A percentile compares a stretch with the other conserved stretches of the same genome.
phyloP scores from a whole-genome alignment of 2,888 invertebrate species.

The Caradrina clavipalpis region DNA sequence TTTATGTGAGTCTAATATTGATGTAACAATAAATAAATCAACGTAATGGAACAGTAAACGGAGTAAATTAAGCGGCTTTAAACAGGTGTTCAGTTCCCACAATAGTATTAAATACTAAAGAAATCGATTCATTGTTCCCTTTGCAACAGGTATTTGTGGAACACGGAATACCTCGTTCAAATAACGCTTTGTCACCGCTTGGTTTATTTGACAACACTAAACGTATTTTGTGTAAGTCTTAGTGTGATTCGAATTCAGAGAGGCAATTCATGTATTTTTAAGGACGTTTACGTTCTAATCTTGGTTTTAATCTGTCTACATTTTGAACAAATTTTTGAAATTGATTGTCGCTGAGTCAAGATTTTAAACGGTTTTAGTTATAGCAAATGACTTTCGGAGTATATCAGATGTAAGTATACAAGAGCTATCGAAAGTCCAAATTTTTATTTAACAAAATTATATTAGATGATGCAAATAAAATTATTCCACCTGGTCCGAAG shows the following conservation, averaged over 20 bases:
- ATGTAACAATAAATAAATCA: constrained; percentile 22
- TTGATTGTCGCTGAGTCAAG: no score
- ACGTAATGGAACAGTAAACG: constrained; percentile 24
- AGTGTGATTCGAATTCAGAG: neutral
- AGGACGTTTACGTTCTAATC: no score
- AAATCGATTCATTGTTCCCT: constrained; percentile 37
- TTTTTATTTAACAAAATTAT: no score
- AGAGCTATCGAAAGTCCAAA: no score
- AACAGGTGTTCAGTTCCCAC: constrained; percentile 35
- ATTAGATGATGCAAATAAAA: no score
- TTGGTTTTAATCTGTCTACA: no score
- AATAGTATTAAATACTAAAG: constrained; percentile 11
- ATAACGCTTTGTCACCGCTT: constrained; percentile 23
- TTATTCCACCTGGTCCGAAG: no score
- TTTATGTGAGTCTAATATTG: constrained; percentile 1
- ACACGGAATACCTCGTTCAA: constrained; percentile 9
- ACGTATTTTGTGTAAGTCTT: constrained; percentile 6
- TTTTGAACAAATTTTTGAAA: no score
- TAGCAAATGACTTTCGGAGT: no score
- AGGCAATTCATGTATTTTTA: neutral
- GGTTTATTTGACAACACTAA: constrained; percentile 14
- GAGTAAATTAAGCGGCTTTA: constrained; percentile 26
- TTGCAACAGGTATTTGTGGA: constrained; percentile 35
- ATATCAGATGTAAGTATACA: no score
- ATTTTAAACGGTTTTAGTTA: no score